Percentiles rank a stretch among this genome's conserved stretches.
These are phyloP conservation scores for Brachionus calyciflorus DNA, from an alignment of 1,140 invertebrate genomes.

Conservation along the genomic window DNA sequence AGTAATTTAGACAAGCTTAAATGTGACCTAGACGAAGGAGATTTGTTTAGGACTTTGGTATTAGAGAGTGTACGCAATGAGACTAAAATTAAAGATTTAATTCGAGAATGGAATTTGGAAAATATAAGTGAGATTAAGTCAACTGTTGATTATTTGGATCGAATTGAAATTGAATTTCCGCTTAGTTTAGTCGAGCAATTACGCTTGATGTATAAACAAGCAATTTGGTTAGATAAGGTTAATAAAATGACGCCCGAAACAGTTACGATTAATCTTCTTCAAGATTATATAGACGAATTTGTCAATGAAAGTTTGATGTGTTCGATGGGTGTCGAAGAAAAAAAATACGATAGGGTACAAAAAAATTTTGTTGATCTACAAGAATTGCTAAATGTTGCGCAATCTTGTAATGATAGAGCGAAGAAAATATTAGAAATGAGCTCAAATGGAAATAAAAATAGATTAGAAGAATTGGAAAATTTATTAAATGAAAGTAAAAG, in stretches of 20 bases:
- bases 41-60: not conserved
- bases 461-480: not conserved
- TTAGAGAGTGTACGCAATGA: not conserved
- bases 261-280: not conserved
- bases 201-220: not conserved
- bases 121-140: not conserved
- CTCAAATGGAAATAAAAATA: not conserved
- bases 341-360: not conserved
- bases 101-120: constrained; percentile 22
- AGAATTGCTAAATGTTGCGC: constrained; percentile 2
- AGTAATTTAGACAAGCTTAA: not conserved
- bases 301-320: not conserved
- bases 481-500: not conserved
- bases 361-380: constrained; percentile 35
- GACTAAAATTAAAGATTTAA: not conserved
- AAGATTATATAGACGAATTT: constrained; percentile 2
- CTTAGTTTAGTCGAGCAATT: not conserved
- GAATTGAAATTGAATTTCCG: constrained; percentile 24
- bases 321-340: not conserved
- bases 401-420: constrained; percentile 17
- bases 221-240: constrained; percentile 30
- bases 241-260: not conserved
- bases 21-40: constrained; percentile 7
- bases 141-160: not conserved
- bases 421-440: not conserved